A percentile compares a stretch with the other conserved stretches of the same genome.
These are phyloP conservation scores for Aphidoletes aphidimyza DNA, from an alignment of 2,888 invertebrate genomes.

Conservation along the genomic window DNA sequence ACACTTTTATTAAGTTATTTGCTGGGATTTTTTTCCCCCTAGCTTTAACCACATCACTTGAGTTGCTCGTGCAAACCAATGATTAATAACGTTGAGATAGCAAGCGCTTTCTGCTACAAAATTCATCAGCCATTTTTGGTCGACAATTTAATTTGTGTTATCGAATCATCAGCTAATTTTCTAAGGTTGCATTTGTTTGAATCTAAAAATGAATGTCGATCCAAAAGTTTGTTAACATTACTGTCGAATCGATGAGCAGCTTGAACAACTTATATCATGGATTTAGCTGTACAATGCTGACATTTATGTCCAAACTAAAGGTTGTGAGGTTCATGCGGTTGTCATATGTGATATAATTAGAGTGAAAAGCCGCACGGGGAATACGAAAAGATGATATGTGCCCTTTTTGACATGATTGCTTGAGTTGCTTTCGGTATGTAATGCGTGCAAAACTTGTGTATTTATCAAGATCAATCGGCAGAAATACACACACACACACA, in stretches of 20 bases:
- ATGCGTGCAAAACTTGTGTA: no score
- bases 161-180: neutral
- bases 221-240: neutral
- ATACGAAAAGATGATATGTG: slow-evolving; percentile 16
- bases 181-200: neutral
- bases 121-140: no score
- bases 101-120: no score
- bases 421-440: neutral
- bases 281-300: no score
- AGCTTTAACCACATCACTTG: no score
- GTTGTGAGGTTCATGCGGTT: neutral
- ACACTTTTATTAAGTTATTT: neutral
- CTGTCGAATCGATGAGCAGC: neutral
- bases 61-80: no score
- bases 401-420: neutral
- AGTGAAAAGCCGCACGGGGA: neutral
- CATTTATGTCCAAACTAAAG: neutral
- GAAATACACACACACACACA: no score
- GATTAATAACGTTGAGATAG: neutral
- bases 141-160: slow-evolving; percentile 22
- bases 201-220: neutral
- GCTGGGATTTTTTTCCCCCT: no score
- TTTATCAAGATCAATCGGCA: neutral
- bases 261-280: no score
- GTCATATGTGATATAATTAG: neutral